Evolutionary conservation across 2,113 vertebrate genomes (phyloP), one percentile per base, ranked within the genome.

Genomic region (Albula goreensis): DNA sequence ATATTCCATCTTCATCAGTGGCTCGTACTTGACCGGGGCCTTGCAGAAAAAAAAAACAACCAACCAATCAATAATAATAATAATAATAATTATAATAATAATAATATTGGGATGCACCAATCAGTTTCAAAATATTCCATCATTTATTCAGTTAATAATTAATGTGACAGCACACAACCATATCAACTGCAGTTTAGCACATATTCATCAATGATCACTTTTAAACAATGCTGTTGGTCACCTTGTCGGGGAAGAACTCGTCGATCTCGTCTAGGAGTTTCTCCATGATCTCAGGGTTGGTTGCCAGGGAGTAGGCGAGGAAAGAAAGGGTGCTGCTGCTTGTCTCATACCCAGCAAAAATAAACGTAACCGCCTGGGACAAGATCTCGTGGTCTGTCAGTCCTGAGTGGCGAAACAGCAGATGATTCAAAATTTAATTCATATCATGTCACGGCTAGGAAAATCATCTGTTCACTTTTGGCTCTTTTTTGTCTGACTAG

Each of bases 291-390:
- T 96, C 87, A 1, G 96, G 96, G 87, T 96, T 88, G 0, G 78
- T 93, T 57, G 97, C 96, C 89, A 97, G 90, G 85, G 91, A 93
- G 79, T 96, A 94, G 0, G 95, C 86, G 5, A 95, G 0, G 88
- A 93, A 96, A 60, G 87, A 89, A 31, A 97, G 89, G 0, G 95
- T 87, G 83, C 81, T 92, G 91, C 96, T 96, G 50, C 88, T 96
- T 60, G 96, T 96, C 88, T 96, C 96, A 83, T 96, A 97, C 8
- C 96, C 96, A 60, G 93, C 96, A 84, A 96, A 91, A 86, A 97
- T 92, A 87, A 97, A 97, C 7, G 92, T 25, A 87, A 97, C 80
- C 22, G 95, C 89, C 87, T 97, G 96, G 25, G 96, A 92, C 52
- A 96, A 89, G 86, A 97, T 92, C 91, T 97, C 96, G 1, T 92